Percentiles rank a stretch among this genome's conserved stretches.
Conservation (phyloP, 2,888 invertebrate genomes). For the Trissolcus japonicus region DNA sequence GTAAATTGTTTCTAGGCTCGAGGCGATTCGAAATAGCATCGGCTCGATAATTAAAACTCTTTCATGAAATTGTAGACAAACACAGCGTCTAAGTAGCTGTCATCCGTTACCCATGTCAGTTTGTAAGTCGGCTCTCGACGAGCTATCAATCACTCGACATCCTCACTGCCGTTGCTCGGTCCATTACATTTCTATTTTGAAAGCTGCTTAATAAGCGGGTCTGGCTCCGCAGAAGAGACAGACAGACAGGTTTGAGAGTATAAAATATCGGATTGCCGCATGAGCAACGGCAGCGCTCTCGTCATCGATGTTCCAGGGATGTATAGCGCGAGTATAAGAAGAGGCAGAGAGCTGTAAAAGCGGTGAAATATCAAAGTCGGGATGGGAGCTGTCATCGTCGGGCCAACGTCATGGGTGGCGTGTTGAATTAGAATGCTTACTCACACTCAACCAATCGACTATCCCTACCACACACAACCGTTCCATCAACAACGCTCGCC, state of each 20-base stretch:
- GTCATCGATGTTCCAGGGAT: conserved; percentile 60
- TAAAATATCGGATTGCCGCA: conserved; percentile 75
- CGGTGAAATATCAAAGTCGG: conserved; percentile 77
- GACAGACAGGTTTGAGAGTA: conserved; percentile 75
- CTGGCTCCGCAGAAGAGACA: conserved; percentile 65
- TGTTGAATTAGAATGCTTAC: conserved; percentile 77
- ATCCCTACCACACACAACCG: conserved; percentile 73
- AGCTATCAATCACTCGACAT: conserved; percentile 75
- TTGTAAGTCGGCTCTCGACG: conserved; percentile 74
- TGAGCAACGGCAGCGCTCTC: conserved; percentile 58
- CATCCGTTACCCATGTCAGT: conserved; percentile 75
- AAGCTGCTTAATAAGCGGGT: conserved; percentile 76
- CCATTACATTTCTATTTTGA: conserved; percentile 77
- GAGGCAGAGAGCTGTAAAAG: conserved; percentile 67
- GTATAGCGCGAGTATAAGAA: conserved; percentile 63
- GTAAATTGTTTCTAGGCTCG: conserved; percentile 29
- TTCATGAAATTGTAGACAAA: conserved; percentile 75
- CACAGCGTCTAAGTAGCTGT: conserved; percentile 76
- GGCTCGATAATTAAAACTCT: conserved; percentile 62
- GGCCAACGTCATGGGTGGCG: conserved; percentile 77
- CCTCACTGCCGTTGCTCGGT: conserved; percentile 61
- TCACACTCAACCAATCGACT: conserved; percentile 78
- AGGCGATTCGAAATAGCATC: conserved; percentile 47
- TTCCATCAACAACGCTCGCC: background rate
- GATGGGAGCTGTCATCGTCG: conserved; percentile 77